phyloP scores from a whole-genome alignment of 2,888 invertebrate genomes.

The Blastobasis adustella region DNA sequence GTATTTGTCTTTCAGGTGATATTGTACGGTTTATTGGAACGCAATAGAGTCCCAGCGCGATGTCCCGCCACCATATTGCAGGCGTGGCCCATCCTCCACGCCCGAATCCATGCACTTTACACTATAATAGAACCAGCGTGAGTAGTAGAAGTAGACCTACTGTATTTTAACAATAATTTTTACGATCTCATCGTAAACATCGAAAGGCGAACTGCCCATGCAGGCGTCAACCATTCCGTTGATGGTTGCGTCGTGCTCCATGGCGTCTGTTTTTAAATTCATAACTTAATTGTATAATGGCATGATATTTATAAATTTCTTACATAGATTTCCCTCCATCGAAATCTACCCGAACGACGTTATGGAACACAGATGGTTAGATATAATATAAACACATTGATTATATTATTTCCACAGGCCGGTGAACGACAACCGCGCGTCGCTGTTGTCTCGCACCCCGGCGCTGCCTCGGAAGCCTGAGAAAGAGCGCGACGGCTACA shows the following conservation, averaged over 20 bases:
- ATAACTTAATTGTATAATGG: too few species aligned
- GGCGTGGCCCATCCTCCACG: constrained; percentile 97
- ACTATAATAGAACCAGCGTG: constrained; percentile 96
- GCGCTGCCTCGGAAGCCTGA: constrained; percentile 92
- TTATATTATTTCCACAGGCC: constrained; percentile 77
- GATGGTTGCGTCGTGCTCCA: too few species aligned
- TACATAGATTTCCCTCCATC: too few species aligned
- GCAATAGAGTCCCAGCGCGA: constrained; percentile 84
- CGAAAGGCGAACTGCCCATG: too few species aligned
- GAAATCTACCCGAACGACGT: too few species aligned
- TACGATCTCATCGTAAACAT: background rate
- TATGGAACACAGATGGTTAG: too few species aligned
- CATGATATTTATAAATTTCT: too few species aligned
- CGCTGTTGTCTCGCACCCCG: constrained; percentile 88
- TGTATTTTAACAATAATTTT: background rate
- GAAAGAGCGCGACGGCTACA: constrained; percentile 94
- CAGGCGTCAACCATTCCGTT: too few species aligned
- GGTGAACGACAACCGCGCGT: constrained; percentile 96
- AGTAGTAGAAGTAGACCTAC: constrained; percentile 40
- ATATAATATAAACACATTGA: too few species aligned
- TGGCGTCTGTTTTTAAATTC: too few species aligned
- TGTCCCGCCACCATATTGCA: constrained; percentile 92
- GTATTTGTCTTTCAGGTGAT: constrained; percentile 67
- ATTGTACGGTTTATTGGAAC: constrained; percentile 91
- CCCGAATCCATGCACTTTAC: constrained; percentile 91